A percentile compares a stretch with the other conserved stretches of the same genome.
Conservation (phyloP, 2,888 invertebrate species). For the Epinotia ramella region DNA sequence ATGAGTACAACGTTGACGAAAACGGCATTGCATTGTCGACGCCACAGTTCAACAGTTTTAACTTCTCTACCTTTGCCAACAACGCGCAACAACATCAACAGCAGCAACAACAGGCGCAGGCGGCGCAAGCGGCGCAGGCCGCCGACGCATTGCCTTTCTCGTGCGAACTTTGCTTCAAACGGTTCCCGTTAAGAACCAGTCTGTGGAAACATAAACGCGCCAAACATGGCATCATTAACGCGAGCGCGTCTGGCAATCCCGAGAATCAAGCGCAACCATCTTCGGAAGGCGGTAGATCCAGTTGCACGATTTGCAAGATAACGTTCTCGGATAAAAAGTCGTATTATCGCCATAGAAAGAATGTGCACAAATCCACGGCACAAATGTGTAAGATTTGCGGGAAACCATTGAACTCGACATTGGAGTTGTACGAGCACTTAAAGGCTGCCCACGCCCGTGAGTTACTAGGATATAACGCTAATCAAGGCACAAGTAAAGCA, state of each 20-base stretch:
- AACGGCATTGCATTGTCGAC: conserved; percentile 76
- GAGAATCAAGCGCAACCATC: conserved; percentile 57
- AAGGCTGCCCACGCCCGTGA: conserved; percentile 85
- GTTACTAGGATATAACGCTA: conserved; percentile 78
- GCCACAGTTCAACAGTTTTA: conserved; percentile 82
- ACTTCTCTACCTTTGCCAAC: conserved; percentile 71
- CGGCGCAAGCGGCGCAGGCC: conserved; percentile 56
- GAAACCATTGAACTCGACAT: conserved; percentile 86
- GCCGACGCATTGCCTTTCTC: conserved; percentile 68
- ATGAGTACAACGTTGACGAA: conserved; percentile 78
- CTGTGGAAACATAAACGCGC: conserved; percentile 83
- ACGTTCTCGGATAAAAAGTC: conserved; percentile 86
- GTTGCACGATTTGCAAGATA: conserved; percentile 86
- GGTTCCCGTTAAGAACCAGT: conserved; percentile 78
- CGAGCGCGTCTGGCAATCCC: conserved; percentile 58
- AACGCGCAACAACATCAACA: conserved; percentile 57
- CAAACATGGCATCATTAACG: conserved; percentile 78
- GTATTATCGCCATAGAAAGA: conserved; percentile 86
- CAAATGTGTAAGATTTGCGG: conserved; percentile 88
- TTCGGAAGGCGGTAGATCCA: conserved; percentile 72
- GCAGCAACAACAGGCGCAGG: conserved; percentile 50
- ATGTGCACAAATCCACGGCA: conserved; percentile 80
- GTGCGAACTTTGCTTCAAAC: conserved; percentile 79
- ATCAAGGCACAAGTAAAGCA: conserved; percentile 71
- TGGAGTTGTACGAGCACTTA: conserved; percentile 87